Base-by-base conservation (phyloP, 2,113 vertebrate genomes). In the Callorhinus ursinus region DNA sequence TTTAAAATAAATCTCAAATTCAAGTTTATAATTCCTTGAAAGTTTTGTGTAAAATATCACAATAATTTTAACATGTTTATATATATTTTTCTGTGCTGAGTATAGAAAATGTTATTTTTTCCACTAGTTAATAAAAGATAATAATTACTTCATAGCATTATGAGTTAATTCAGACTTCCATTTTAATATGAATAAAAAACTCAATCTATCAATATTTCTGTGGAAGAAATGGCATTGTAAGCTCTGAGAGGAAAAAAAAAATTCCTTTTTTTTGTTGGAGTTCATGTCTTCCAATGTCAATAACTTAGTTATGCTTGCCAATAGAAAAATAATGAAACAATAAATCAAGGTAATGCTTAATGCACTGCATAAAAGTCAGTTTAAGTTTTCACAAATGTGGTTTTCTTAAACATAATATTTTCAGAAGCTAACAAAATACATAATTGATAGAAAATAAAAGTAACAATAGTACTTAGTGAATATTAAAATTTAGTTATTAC, bases 281-380 rank as follows among this genome's bases (percentile, higher is more conserved):
- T 86, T 97, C 88, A 49, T 95, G 21, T 96, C 33, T 76, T 92
- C 7, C 26, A 22, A 18, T 4, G 10, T 80, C 51, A 90, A 46
- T 63, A 90, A 86, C 46, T 65, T 49, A 89, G 49, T 85, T 42
- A 72, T 89, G 5, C 51, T 94, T 95, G 46, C 77, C 15, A 85
- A 87, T 42, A 77, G 42, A 93, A 88, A 80, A 90, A 89, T 93
- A 95, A 92, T 85, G 13, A 90, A 33, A 80, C 7, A 96, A 59
- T 93, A 98, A 97, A 93, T 85, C 84, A 88, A 63, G 5, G 7
- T 67, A 92, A 85, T 89, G 49, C 21, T 92, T 69, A 69, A 79
- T 51, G 4, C 2, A 36, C 18, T 85, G 8, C 21, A 94, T n/a
- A 95, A 85, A 88, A 71, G 1, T 61, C 14, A 80, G 1, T 31